Conservation (phyloP, 2,797 vertebrate genomes). For the Molossus molossus region DNA sequence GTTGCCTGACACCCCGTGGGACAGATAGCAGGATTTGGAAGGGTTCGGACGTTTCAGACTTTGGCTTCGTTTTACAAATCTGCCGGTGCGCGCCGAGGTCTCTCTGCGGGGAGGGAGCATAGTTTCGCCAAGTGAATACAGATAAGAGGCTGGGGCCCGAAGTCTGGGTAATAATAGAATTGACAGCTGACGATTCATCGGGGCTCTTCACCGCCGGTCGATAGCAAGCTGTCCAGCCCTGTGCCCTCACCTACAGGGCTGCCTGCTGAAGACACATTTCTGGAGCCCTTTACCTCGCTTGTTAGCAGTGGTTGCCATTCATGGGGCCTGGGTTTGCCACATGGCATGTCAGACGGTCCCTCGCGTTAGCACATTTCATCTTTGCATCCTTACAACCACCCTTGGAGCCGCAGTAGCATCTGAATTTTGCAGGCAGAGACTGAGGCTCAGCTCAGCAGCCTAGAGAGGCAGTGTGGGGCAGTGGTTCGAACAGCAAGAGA, state of each 20-base stretch:
- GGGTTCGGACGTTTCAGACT: background rate
- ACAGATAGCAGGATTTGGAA: background rate
- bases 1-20: rapidly evolving
- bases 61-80: background rate
- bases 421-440: background rate
- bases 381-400: background rate
- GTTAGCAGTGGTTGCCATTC: no score
- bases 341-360: background rate
- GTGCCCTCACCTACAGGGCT: background rate
- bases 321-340: background rate
- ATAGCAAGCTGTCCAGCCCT: background rate
- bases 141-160: constrained; percentile 66
- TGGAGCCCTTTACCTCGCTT: rapidly evolving
- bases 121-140: background rate
- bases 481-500: background rate
- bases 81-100: background rate
- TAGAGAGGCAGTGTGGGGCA: background rate
- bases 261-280: background rate
- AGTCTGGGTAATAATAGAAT: constrained; percentile 63
- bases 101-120: background rate
- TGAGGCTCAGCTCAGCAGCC: background rate
- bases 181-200: constrained; percentile 19
- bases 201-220: background rate
- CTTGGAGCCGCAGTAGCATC: background rate
- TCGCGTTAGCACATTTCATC: background rate